These are phyloP conservation scores for Platerodrilus igneus DNA, from an alignment of 2,888 invertebrate species.

Conservation along the genomic window DNA sequence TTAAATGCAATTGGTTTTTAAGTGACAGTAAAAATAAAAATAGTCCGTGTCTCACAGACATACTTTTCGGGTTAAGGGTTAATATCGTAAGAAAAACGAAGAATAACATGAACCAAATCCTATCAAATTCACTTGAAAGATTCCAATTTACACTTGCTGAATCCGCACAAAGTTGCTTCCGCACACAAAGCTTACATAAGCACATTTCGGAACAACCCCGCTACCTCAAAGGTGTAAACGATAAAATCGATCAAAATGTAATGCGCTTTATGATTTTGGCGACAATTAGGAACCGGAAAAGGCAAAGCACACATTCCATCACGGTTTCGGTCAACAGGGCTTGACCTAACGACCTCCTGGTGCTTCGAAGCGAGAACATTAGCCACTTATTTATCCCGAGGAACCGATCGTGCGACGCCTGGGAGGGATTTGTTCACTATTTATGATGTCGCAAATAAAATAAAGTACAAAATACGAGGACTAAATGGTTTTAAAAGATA, in stretches of 20 bases:
- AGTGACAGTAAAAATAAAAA: too few relatives aligned
- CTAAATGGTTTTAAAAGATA: conserved; percentile 26
- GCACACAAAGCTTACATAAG: too few relatives aligned
- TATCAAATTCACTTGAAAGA: too few relatives aligned
- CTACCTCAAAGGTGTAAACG: too few relatives aligned
- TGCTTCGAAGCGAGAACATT: conserved; percentile 27
- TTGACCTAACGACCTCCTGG: conserved; percentile 29
- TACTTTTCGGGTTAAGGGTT: too few relatives aligned
- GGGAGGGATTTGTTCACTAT: conserved; percentile 29
- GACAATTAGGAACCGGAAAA: conserved; percentile 16
- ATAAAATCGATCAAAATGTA: conserved; percentile 10
- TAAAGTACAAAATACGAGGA: conserved; percentile 27
- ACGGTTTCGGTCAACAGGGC: conserved; percentile 24
- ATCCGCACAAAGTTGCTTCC: too few relatives aligned
- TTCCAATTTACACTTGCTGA: too few relatives aligned
- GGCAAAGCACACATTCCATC: conserved; percentile 19
- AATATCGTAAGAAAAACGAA: too few relatives aligned
- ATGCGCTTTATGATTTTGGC: neutral
- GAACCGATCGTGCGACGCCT: conserved; percentile 30
- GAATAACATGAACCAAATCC: too few relatives aligned
- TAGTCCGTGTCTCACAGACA: too few relatives aligned
- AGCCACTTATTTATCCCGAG: conserved; percentile 33
- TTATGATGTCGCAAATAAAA: conserved; percentile 32
- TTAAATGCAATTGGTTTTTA: too few relatives aligned
- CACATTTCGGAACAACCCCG: too few relatives aligned